Evolutionary conservation across 1,140 invertebrate genomes (phyloP).

Genomic region (Samia ricini): DNA sequence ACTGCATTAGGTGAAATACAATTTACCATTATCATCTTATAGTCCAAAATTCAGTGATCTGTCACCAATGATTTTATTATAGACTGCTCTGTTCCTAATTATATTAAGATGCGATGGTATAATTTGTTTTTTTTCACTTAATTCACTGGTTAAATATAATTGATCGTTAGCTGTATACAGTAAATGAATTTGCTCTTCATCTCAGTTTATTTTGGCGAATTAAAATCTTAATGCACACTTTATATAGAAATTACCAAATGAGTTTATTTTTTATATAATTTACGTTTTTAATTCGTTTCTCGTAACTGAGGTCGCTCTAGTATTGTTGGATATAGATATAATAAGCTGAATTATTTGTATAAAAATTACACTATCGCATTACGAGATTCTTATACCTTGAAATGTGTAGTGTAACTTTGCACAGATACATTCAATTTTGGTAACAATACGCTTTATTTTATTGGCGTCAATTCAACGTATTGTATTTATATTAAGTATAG

Average conservation of each 20-base stretch:
- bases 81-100: constrained; percentile 72
- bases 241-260: constrained; percentile 19
- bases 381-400: background rate
- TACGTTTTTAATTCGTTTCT: constrained; percentile 28
- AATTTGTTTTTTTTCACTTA: constrained; percentile 59
- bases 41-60: constrained; percentile 73
- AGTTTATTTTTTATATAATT: constrained; percentile 22
- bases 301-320: constrained; percentile 42
- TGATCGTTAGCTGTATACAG: background rate
- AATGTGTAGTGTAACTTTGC: constrained; percentile 33
- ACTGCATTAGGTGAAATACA: constrained; percentile 66
- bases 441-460: constrained; percentile 64
- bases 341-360: background rate
- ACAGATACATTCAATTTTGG: constrained; percentile 28
- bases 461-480: constrained; percentile 46
- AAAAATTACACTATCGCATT: background rate
- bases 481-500: constrained; percentile 75
- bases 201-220: constrained; percentile 53
- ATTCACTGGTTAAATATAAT: constrained; percentile 53
- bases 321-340: constrained; percentile 1
- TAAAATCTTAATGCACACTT: constrained; percentile 2
- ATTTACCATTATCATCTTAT: constrained; percentile 39
- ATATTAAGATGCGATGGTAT: constrained; percentile 44
- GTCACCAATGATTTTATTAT: constrained; percentile 73
- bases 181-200: constrained; percentile 30